Conservation (phyloP, 2,113 vertebrate species). For the Pontoporia blainvillei region DNA sequence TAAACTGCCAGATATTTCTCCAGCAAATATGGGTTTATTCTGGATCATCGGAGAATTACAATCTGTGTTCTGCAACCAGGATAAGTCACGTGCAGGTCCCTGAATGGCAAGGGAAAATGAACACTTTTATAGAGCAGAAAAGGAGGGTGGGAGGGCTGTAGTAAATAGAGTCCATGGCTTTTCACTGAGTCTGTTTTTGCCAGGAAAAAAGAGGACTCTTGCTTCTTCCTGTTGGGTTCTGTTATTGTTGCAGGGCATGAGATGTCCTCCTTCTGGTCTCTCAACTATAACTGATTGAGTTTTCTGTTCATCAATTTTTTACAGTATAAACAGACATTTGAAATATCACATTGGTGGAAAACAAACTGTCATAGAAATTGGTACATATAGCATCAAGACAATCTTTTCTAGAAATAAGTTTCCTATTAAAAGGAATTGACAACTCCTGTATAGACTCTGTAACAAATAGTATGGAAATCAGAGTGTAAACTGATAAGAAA, state of each 20-base stretch:
- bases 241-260: not conserved
- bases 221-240: not conserved
- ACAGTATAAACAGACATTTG: not conserved
- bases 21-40: too few species aligned
- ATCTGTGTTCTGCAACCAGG: not conserved
- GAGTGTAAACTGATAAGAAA: not conserved
- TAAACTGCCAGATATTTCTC: too few species aligned
- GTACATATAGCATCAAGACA: not conserved
- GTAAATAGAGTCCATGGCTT: not conserved
- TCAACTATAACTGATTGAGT: not conserved
- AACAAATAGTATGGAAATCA: not conserved
- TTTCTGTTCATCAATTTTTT: not conserved
- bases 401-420: not conserved
- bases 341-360: not conserved
- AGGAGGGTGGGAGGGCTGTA: not conserved
- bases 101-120: not conserved
- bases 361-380: not conserved
- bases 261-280: not conserved
- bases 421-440: not conserved
- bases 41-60: too few species aligned
- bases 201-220: not conserved
- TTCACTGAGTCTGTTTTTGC: not conserved
- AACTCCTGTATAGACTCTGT: not conserved
- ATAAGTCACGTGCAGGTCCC: not conserved
- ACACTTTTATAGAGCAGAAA: not conserved